Percentiles rank a stretch among this genome's conserved stretches.
These are phyloP conservation scores for Branchinecta lynchi DNA, from an alignment of 1,140 invertebrate species.

Conservation along the genomic window DNA sequence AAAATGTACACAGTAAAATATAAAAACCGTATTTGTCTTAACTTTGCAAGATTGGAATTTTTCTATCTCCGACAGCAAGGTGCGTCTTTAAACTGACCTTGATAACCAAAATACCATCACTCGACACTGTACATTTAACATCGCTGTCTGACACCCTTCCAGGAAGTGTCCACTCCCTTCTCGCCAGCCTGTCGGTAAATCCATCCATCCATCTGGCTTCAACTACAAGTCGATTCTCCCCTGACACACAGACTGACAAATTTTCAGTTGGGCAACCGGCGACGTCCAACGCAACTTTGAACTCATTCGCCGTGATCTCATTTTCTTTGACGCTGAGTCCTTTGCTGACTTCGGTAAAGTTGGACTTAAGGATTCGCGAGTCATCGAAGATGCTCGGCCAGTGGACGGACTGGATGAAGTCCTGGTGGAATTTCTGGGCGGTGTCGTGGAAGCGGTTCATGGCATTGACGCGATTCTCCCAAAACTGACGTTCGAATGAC, in stretches of 20 bases:
- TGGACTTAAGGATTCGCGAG: neutral
- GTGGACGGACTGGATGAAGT: neutral
- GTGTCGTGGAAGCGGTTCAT: neutral
- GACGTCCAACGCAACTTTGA: neutral
- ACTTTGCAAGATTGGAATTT: neutral
- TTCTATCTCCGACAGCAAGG: neutral
- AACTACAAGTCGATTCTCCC: neutral
- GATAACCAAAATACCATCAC: neutral
- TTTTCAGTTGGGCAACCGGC: neutral
- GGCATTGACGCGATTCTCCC: neutral
- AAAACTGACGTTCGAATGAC: neutral
- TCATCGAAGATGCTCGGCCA: neutral
- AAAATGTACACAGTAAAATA: too few relatives aligned
- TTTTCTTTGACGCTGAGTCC: neutral
- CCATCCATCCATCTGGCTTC: neutral
- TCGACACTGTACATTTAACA: neutral
- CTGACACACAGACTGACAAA: neutral
- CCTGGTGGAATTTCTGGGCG: neutral
- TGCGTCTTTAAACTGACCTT: neutral
- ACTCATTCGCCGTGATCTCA: neutral
- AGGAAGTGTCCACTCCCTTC: neutral
- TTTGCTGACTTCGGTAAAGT: neutral
- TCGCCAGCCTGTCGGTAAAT: neutral
- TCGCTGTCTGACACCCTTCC: neutral
- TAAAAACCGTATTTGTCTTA: neutral